Base-by-base conservation (phyloP, 2,888 invertebrate genomes). In the Eledona agricola region DNA sequence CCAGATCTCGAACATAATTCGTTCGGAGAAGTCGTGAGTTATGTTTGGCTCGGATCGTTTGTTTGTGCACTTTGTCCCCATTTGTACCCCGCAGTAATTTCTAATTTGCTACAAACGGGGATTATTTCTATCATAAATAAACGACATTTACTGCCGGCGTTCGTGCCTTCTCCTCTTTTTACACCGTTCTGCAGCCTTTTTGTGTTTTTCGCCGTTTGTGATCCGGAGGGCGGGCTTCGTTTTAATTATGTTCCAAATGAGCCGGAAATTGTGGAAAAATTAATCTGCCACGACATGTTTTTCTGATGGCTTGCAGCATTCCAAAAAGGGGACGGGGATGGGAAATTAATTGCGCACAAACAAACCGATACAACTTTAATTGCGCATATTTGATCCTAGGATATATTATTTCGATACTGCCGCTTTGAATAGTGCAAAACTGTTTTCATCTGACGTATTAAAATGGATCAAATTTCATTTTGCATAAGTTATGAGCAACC, bases 241-340 rank as follows among this genome's bases (percentile, higher is more conserved):
- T 38, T 38, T 38, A 38, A 38, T 38, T 38, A 38, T 26, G 26
- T n/a, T 38, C 13, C 38, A 26, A 38, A 38, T 26, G 26, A 38
- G 10, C 26, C 26, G 38, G 38, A 26, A 38, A 38, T 26, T 23
- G 16, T 22, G 23, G 11, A 38, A 38, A 26, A 26, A 38, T 38
- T 38, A 38, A 38, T 38, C 16, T 38, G 26, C 10, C 10, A 16
- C 26, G 26, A 38, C 38, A 38, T 10, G 26, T 38, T 38, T 38
- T 25, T 38, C 19, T 19, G 10, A 34, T 34, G 34, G 34, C 19
- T 19, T 15, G 10, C 34, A 11, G 20, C 19, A 10, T 19, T 34
- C n/a, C n/a, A n/a, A n/a, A n/a, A n/a, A n/a, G n/a, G n/a, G n/a
- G n/a, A n/a, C n/a, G 19, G 10, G 34, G 12, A 17, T 10, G 12